A percentile compares a stretch with the other conserved stretches of the same genome.
These are phyloP conservation scores for Drosophila pseudotakahashii DNA, from an alignment of 2,888 invertebrate species.

Conservation along the genomic window DNA sequence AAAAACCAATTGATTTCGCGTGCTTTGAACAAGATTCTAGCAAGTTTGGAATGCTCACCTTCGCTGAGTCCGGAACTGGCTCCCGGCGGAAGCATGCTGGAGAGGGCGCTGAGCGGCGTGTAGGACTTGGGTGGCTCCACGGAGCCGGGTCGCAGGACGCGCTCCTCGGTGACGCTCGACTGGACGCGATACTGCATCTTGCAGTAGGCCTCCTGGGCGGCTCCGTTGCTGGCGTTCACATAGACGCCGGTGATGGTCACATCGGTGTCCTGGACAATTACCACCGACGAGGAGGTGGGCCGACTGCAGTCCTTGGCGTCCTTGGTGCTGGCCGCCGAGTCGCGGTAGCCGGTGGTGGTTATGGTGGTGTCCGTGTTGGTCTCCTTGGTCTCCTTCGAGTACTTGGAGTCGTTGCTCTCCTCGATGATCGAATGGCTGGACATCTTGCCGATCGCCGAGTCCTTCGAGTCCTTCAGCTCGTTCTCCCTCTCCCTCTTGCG, in stretches of 20 bases:
- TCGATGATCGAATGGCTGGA: conserved; percentile 67
- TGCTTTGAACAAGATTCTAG: no score
- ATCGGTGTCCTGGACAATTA: conserved; percentile 93
- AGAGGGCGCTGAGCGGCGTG: conserved; percentile 92
- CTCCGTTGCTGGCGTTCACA: conserved; percentile 89
- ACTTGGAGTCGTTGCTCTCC: conserved; percentile 81
- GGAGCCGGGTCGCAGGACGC: conserved; percentile 87
- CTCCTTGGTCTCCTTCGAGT: conserved; percentile 82
- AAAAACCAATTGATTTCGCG: no score
- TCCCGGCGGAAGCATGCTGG: conserved; percentile 94
- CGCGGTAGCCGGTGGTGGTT: conserved; percentile 76
- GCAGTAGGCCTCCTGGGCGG: conserved; percentile 92
- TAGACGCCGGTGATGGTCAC: conserved; percentile 95
- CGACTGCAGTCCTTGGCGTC: conserved; percentile 82
- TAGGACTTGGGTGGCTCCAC: conserved; percentile 87
- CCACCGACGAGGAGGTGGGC: conserved; percentile 87
- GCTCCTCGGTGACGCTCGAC: conserved; percentile 94
- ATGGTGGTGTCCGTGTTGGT: conserved; percentile 81
- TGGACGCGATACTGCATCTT: conserved; percentile 96
- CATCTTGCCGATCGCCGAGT: conserved; percentile 47
- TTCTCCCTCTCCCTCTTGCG: conserved; percentile 29
- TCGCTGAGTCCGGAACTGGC: conserved; percentile 83
- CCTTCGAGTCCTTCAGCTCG: conserved; percentile 40
- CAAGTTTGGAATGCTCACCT: conserved; percentile 50
- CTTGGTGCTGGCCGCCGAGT: conserved; percentile 78